phyloP scores from a whole-genome alignment of 2,797 vertebrate genomes.

The Gobio occitaniae region DNA sequence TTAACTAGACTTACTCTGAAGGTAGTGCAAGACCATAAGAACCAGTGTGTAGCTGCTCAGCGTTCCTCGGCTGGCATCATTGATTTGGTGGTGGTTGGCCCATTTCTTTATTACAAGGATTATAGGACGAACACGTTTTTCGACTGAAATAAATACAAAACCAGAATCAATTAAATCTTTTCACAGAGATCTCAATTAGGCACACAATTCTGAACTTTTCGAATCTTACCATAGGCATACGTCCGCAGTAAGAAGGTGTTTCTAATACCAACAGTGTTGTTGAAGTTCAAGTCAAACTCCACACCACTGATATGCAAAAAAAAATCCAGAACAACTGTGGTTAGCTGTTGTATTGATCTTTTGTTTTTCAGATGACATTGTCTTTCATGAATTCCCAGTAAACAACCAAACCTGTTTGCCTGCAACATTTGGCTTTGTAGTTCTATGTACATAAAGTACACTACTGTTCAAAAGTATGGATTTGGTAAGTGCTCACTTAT shows the following conservation, averaged over 20 bases:
- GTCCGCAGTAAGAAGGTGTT: conserved; percentile 96
- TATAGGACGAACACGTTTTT: conserved; percentile 90
- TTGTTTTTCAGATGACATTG: neutral
- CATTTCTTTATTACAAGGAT: conserved; percentile 95
- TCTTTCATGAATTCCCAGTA: neutral
- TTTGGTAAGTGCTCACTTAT: no score
- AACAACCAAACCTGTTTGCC: neutral
- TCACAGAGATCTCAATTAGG: neutral
- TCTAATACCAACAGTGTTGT: conserved; percentile 96
- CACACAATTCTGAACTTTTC: neutral
- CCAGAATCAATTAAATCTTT: neutral
- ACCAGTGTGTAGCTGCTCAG: conserved; percentile 96
- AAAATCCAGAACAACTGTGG: neutral
- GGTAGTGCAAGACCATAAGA: conserved; percentile 97
- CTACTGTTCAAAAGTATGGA: neutral
- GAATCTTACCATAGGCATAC: conserved; percentile 89
- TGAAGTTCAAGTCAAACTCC: conserved; percentile 98
- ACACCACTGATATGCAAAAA: conserved; percentile 78
- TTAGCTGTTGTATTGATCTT: neutral
- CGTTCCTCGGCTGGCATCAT: conserved; percentile 96
- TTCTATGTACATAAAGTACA: neutral
- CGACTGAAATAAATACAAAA: conserved; percentile 79
- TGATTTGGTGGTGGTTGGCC: conserved; percentile 89
- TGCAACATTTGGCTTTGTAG: neutral
- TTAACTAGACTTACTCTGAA: conserved; percentile 91